Percentiles rank a stretch among this genome's conserved stretches.
phyloP scores from a whole-genome alignment of 1,140 invertebrate species.

The Ditylenchus dipsaci region DNA sequence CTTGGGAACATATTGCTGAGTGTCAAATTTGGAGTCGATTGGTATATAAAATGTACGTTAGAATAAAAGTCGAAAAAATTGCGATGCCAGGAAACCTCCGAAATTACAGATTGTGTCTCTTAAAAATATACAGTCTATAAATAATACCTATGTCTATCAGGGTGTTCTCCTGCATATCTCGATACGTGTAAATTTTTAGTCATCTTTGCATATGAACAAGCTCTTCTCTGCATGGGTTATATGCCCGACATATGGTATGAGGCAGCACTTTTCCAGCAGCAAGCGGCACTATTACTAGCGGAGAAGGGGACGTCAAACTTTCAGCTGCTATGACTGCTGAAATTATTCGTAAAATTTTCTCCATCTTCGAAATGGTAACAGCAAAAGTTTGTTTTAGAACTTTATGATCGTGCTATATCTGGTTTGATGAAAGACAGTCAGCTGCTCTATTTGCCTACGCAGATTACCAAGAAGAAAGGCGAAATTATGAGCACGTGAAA shows the following conservation, averaged over 20 bases:
- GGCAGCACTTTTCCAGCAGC: slow-evolving; percentile 88
- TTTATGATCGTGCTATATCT: slow-evolving; percentile 83
- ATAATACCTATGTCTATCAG: no score
- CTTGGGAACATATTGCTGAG: no score
- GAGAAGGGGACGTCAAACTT: slow-evolving; percentile 72
- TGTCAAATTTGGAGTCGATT: no score
- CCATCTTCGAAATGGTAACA: slow-evolving; percentile 1
- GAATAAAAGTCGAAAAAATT: no score
- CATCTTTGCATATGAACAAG: slow-evolving; percentile 98
- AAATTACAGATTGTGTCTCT: no score
- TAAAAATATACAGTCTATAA: no score
- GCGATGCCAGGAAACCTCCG: no score
- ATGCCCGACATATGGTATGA: slow-evolving; percentile 99
- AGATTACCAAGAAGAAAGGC: slow-evolving; percentile 92
- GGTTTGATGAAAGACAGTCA: slow-evolving; percentile 80
- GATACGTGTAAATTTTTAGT: slow-evolving; percentile 64
- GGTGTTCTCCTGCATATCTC: no score
- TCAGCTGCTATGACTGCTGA: slow-evolving; percentile 28
- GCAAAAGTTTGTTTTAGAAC: slow-evolving; percentile 66
- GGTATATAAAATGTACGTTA: no score
- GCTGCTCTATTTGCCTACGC: slow-evolving; percentile 91
- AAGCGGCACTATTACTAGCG: slow-evolving; percentile 80
- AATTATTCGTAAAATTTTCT: slow-evolving; percentile 30
- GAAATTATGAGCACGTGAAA: slow-evolving; percentile 95
- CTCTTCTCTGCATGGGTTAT: slow-evolving; percentile 87